These are phyloP conservation scores for Ericerus pela DNA, from an alignment of 1,140 invertebrate species.

Conservation along the genomic window DNA sequence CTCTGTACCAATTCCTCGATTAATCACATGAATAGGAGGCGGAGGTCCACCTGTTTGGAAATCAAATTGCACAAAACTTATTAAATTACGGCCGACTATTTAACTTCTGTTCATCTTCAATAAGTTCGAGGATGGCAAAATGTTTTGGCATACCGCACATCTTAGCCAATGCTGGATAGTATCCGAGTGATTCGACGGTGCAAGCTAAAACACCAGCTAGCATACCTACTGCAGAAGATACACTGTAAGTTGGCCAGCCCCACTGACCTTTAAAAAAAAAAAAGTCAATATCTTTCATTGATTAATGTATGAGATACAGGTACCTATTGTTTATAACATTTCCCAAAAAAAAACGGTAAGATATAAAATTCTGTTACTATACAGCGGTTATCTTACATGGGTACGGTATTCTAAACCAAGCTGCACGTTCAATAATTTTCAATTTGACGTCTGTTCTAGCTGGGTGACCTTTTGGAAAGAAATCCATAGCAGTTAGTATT, in stretches of 20 bases:
- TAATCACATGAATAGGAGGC: slow-evolving; percentile 71
- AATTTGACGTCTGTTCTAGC: slow-evolving; percentile 64
- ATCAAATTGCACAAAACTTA: too few relatives aligned
- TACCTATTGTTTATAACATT: too few relatives aligned
- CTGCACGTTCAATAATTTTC: slow-evolving; percentile 51
- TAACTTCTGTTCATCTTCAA: too few relatives aligned
- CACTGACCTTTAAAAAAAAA: slow-evolving; percentile 60
- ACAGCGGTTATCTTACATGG: slow-evolving; percentile 45
- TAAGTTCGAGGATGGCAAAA: too few relatives aligned
- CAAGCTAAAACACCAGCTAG: slow-evolving; percentile 68
- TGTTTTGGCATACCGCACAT: slow-evolving; percentile 49
- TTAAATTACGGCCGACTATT: too few relatives aligned
- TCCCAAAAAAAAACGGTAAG: too few relatives aligned
- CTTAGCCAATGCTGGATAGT: slow-evolving; percentile 72
- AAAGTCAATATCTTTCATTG: too few relatives aligned
- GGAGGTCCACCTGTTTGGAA: slow-evolving; percentile 66
- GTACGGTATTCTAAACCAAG: slow-evolving; percentile 75
- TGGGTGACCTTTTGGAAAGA: slow-evolving; percentile 47
- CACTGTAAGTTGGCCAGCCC: slow-evolving; percentile 61
- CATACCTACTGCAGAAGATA: slow-evolving; percentile 64
- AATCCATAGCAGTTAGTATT: slow-evolving; percentile 51
- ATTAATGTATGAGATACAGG: too few relatives aligned
- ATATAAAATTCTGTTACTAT: too few relatives aligned
- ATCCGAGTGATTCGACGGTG: slow-evolving; percentile 72
- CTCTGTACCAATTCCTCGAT: slow-evolving; percentile 69